Evolutionary conservation across 2,888 invertebrate species (phyloP), one percentile per base, ranked within the genome.

Genomic region (Agonopterix heracliana): DNA sequence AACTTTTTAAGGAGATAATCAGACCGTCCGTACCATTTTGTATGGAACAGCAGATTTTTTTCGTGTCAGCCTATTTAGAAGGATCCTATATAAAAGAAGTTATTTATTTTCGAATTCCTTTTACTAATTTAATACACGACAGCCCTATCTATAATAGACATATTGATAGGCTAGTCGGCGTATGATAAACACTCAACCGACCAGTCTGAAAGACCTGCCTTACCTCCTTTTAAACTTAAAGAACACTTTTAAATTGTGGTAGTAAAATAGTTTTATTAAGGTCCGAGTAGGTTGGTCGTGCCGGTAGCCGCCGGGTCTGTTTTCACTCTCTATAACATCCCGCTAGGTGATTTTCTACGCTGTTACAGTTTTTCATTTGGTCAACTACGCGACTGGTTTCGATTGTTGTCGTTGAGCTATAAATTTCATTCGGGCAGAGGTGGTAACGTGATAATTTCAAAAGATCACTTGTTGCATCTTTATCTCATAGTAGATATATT

Each of bases 261-360:
- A 49, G 47, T 54, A 40, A 51, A 12, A 47, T 52, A 50, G 49
- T 44, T 26, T 53, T 49, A 49, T 58, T 49, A 58, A 56, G 55
- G 69, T 58, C 72, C 75, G 67, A 56, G 40, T 68, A 68, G 53
- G 59, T 58, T 26, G 26, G 74, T 51, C 60, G 60, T 50, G 60
- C 63, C 53, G 65, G 66, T 66, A 60, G 64, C 74, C 68, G 54
- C 62, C 35, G 60, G 68, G 64, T 54, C 54, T 53, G 77, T 73
- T 86, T 86, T 86, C 85, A 85, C 85, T 86, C 81, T 87, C 86
- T 57, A 78, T 79, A 52, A 64, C 61, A 82, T 85, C 74, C 76
- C 78, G 79, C 77, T 79, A 78, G 64, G 60, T 59, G 63, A 69
- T 79, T 72, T 83, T 82, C 82, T 82, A 79, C 66, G 54, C 64